phyloP scores from a whole-genome alignment of 2,113 vertebrate genomes.

The Martes martes region DNA sequence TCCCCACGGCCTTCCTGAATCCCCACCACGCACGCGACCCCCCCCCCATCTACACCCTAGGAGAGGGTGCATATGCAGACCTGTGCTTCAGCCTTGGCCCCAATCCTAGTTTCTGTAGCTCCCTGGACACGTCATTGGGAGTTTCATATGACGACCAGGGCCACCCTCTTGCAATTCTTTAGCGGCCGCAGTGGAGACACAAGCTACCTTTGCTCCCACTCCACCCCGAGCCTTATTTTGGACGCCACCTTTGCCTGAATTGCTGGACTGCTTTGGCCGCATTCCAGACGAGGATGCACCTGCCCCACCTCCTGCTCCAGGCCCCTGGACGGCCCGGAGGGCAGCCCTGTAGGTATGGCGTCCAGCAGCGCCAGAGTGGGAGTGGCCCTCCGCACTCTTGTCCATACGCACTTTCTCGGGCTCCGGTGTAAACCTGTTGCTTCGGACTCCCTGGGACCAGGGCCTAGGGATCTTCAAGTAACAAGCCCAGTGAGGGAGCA shows the following conservation, averaged over 20 bases:
- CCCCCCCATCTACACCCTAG: neutral
- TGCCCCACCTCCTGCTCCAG: neutral
- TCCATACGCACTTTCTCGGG: neutral
- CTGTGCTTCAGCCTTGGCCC: neutral
- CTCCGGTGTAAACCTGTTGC: neutral
- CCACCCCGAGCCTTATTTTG: neutral
- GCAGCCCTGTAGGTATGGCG: neutral
- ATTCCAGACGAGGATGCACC: neutral
- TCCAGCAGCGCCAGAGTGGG: neutral
- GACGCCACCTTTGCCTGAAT: neutral
- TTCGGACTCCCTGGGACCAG: neutral
- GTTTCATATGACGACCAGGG: neutral
- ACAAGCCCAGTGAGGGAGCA: neutral
- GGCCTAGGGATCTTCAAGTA: neutral
- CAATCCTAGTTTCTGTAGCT: neutral
- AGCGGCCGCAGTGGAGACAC: neutral
- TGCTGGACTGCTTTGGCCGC: neutral
- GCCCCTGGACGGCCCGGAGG: neutral
- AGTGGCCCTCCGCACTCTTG: neutral
- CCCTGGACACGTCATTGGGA: neutral
- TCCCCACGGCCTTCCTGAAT: neutral
- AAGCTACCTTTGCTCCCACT: neutral
- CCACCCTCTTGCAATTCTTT: neutral
- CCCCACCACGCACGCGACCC: too few relatives aligned
- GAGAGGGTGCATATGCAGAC: neutral